Evolutionary conservation across 2,113 vertebrate genomes (phyloP).

Genomic region (Felis catus): DNA sequence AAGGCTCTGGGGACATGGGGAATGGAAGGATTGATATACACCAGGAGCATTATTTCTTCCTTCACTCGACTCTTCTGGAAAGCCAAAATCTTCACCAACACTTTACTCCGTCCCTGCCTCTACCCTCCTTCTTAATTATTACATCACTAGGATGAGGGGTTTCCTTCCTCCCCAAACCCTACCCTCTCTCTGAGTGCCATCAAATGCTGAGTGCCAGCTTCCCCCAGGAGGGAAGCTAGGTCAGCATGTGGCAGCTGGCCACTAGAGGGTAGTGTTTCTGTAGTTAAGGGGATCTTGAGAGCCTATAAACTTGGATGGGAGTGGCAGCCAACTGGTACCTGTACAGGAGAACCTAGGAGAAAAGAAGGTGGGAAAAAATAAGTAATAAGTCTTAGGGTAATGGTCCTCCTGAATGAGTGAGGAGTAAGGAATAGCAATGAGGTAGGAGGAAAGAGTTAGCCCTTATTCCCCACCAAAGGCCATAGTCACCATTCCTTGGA

Average conservation of each 20-base stretch:
- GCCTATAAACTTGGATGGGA: constrained; percentile 48
- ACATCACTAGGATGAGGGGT: not conserved
- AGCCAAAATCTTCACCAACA: not conserved
- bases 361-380: not conserved
- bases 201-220: not conserved
- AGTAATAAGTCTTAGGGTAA: constrained; percentile 25
- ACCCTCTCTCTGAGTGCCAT: not conserved
- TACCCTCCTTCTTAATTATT: not conserved
- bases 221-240: not conserved
- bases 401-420: constrained; percentile 13
- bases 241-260: constrained; percentile 52
- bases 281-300: constrained; percentile 21
- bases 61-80: constrained; percentile 33
- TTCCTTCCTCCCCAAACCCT: not conserved
- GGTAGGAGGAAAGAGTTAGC: not conserved
- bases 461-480: not conserved
- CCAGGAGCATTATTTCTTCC: not conserved
- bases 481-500: not conserved
- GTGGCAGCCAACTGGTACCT: constrained; percentile 22
- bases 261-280: constrained; percentile 75
- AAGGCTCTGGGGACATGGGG: not conserved
- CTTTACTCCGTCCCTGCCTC: constrained; percentile 39
- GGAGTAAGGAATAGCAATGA: constrained; percentile 12
- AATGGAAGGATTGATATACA: not conserved
- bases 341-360: not conserved